phyloP scores from a whole-genome alignment of 2,797 vertebrate species.

The Tarsius wallacei region DNA sequence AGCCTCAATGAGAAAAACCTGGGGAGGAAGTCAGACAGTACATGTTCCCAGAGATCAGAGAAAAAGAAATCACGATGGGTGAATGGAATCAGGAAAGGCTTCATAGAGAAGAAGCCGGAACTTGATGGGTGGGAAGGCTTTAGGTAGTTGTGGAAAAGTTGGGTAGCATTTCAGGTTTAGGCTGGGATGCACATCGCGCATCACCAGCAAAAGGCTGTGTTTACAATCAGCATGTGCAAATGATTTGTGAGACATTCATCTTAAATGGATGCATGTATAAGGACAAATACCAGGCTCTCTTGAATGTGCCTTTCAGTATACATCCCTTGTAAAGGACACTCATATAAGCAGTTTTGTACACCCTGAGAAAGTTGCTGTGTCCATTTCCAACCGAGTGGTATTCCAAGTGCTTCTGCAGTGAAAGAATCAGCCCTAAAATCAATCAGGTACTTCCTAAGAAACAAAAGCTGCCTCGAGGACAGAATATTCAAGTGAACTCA shows the following conservation, averaged over 20 bases:
- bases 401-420: constrained; percentile 32
- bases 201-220: background rate
- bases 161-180: background rate
- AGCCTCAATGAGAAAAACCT: constrained; percentile 13
- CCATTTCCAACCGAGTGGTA: constrained; percentile 50
- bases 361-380: constrained; percentile 42
- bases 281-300: constrained; percentile 5
- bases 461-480: constrained; percentile 80
- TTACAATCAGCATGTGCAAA: constrained; percentile 10
- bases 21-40: background rate
- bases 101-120: background rate
- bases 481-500: constrained; percentile 66
- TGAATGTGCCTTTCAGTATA: background rate
- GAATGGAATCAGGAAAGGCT: background rate
- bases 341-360: constrained; percentile 61
- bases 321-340: background rate
- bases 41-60: background rate
- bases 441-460: constrained; percentile 76
- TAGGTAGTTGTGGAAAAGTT: background rate
- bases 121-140: constrained; percentile 19
- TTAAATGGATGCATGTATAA: background rate
- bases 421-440: constrained; percentile 70
- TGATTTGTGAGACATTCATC: background rate
- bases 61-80: constrained; percentile 18
- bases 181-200: background rate